Evolutionary conservation across 2,888 invertebrate species (phyloP).

Genomic region (Mesoligia furuncula): DNA sequence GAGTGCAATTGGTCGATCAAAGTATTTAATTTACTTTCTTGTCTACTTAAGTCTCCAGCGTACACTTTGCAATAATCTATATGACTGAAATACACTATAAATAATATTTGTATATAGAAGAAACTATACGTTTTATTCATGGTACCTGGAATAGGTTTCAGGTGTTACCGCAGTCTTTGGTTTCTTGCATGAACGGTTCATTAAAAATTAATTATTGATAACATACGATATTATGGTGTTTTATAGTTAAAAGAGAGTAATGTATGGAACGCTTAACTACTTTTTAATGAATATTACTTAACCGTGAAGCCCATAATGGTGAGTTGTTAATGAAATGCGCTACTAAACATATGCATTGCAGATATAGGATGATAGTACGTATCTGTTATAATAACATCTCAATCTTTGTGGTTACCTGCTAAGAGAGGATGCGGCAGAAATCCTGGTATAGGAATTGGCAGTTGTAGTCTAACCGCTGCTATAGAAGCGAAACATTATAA

Average conservation of each 20-base stretch:
- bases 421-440: not conserved
- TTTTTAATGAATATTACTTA: not conserved
- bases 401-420: not conserved
- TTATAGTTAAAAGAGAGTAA: not conserved
- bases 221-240: constrained; percentile 26
- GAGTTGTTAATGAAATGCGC: not conserved
- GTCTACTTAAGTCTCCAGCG: constrained; percentile 15
- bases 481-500: not conserved
- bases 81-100: constrained; percentile 7
- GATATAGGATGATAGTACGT: not conserved
- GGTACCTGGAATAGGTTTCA: constrained; percentile 42
- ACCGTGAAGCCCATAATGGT: not conserved
- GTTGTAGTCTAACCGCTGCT: not conserved
- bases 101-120: constrained; percentile 18
- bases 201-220: constrained; percentile 75
- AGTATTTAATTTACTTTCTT: constrained; percentile 52
- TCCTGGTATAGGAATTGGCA: not conserved
- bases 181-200: constrained; percentile 71
- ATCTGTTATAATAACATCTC: not conserved
- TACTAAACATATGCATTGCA: not conserved
- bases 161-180: constrained; percentile 42
- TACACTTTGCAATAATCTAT: constrained; percentile 36
- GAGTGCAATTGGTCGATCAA: constrained; percentile 69
- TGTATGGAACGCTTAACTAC: not conserved
- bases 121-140: constrained; percentile 14